Base-by-base conservation (phyloP, 1,140 invertebrate species). In the Pentalonia nigronervosa region DNA sequence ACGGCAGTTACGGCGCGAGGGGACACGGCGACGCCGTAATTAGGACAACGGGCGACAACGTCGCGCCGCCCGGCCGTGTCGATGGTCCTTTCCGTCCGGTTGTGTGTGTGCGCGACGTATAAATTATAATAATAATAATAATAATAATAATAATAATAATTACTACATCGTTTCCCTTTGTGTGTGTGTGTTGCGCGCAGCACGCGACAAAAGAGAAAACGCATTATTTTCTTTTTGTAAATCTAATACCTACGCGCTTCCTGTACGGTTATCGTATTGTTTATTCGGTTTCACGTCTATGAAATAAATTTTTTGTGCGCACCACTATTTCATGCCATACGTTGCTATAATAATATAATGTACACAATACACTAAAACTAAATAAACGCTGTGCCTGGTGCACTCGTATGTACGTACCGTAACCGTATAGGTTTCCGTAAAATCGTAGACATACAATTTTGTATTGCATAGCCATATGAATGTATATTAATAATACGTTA, bases 131-230 rank as follows among this genome's bases (percentile, higher is more conserved):
- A 53, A 53, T 53, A 53, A 53, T 53, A 53, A 53, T 50, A 50
- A 60, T 60, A 60, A 60, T 67, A 67, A 67, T 67, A 67, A 67
- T 67, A 67, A 67, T 76, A 67, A 67, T 67, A 17, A 67, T n/a
- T 34, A 76, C n/a, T n/a, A 34, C 30, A 30, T n/a, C 60, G 60
- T 76, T 76, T 76, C 60, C 60, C n/a, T 76, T 76, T 76, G 60
- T 67, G 25, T 67, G 60, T 14, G 60, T 60, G 56, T 41, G 81
- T 41, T 83, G 81, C 60, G 34, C 81, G 21, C 81, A 41, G 81
- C 81, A 83, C 81, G 81, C 36, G 81, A 83, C 81, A 83, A 83
- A 83, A 36, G 81, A 41, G 36, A 83, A 83, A 83, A 83, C 81
- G 81, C 81, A 83, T 83, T 41, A 41, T 41, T 76, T 67, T 67